Percentiles rank a stretch among this genome's conserved stretches.
Evolutionary conservation across 2,797 vertebrate genomes (phyloP).

Genomic region (Hippocampus kuda): DNA sequence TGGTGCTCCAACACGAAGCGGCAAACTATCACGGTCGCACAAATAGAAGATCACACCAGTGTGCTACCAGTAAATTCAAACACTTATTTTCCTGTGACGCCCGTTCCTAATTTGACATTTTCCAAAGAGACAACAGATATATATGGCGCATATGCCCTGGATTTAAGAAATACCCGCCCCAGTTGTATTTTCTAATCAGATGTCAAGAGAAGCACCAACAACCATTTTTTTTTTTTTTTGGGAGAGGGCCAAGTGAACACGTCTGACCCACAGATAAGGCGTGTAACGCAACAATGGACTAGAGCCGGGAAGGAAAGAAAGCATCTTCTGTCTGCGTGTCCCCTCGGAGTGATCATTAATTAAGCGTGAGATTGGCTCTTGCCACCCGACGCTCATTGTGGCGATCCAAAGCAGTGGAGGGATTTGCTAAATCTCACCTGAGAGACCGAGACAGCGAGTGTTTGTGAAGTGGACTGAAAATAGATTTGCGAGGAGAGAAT

Average conservation of each 20-base stretch:
- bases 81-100: no score
- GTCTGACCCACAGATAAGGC: conserved; percentile 16
- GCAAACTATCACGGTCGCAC: conserved; percentile 38
- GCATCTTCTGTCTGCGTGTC: conserved; percentile 27
- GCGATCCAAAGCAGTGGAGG: conserved; percentile 39
- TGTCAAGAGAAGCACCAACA: neutral
- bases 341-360: conserved; percentile 55
- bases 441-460: conserved; percentile 23
- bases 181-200: neutral
- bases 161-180: neutral
- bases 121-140: no score
- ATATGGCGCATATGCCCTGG: no score
- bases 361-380: conserved; percentile 61
- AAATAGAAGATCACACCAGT: neutral
- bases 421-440: conserved; percentile 40
- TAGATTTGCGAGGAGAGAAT: conserved; percentile 26
- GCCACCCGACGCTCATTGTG: conserved; percentile 30
- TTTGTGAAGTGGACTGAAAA: conserved; percentile 31
- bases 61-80: neutral
- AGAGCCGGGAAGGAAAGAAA: conserved; percentile 21
- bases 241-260: neutral
- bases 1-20: conserved; percentile 49
- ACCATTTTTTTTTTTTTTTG: neutral
- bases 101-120: no score
- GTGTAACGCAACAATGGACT: conserved; percentile 5